A percentile compares a stretch with the other conserved stretches of the same genome.
These are phyloP conservation scores for Rattus rattus DNA, from an alignment of 2,113 vertebrate species.

Conservation along the genomic window DNA sequence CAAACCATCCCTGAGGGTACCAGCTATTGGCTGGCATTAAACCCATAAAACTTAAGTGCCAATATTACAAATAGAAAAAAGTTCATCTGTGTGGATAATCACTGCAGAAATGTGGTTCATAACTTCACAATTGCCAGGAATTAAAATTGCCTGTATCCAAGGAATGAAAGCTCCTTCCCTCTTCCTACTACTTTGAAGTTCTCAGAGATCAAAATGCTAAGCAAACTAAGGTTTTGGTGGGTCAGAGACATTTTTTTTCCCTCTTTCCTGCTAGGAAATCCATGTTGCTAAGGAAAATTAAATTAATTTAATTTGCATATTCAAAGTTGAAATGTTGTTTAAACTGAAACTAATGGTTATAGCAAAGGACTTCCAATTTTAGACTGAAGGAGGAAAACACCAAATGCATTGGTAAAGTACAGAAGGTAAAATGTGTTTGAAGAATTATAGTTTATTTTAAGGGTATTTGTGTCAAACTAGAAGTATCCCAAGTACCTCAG, in stretches of 20 bases:
- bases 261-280: neutral
- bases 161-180: neutral
- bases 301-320: neutral
- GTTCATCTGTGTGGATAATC: neutral
- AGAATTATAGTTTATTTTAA: neutral
- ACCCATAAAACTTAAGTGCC: neutral
- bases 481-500: neutral
- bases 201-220: constrained; percentile 20
- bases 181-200: neutral
- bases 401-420: neutral
- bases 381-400: neutral
- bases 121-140: neutral
- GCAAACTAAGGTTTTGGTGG: neutral
- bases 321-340: neutral
- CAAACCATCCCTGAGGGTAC: neutral
- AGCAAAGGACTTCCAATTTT: constrained; percentile 29
- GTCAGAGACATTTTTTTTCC: neutral
- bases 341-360: neutral
- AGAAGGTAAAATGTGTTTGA: constrained; percentile 7
- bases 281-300: constrained; percentile 18
- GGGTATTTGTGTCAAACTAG: neutral
- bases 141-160: too few relatives aligned
- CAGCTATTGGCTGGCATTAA: constrained; percentile 23
- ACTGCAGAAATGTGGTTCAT: neutral
- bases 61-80: constrained; percentile 21